These are phyloP conservation scores for Ctenoplectra terminalis DNA, from an alignment of 1,140 invertebrate species.

Conservation along the genomic window DNA sequence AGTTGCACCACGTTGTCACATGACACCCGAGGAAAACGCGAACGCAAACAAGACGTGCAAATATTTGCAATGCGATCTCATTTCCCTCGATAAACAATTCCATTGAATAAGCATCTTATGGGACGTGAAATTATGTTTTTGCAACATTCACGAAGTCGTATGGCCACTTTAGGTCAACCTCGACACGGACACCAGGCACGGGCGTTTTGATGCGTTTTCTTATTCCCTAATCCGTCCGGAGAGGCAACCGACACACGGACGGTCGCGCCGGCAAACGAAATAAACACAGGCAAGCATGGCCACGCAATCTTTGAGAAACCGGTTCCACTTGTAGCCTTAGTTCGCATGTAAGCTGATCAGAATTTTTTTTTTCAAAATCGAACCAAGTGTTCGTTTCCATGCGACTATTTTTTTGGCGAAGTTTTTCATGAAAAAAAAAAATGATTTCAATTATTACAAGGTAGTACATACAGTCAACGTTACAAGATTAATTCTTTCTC, in stretches of 20 bases:
- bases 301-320: conserved; percentile 42
- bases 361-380: conserved; percentile 34
- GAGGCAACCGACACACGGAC: background rate
- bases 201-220: background rate
- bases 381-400: background rate
- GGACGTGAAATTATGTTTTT: background rate
- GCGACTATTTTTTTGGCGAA: background rate
- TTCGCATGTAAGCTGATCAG: conserved; percentile 9
- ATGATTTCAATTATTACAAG: no score
- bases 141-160: background rate
- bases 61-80: conserved; percentile 11
- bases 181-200: background rate
- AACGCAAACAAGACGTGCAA: background rate
- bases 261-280: conserved; percentile 29
- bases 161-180: background rate
- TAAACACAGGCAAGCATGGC: conserved; percentile 29
- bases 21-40: background rate
- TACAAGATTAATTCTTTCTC: no score
- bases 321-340: conserved; percentile 33
- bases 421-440: no score
- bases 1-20: background rate
- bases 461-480: no score
- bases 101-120: background rate
- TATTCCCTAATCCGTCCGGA: conserved; percentile 10
- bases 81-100: background rate